Percentiles rank a stretch among this genome's conserved stretches.
Conservation (phyloP, 1,140 invertebrate genomes). For the Pseudomyrmex flavicornis region DNA sequence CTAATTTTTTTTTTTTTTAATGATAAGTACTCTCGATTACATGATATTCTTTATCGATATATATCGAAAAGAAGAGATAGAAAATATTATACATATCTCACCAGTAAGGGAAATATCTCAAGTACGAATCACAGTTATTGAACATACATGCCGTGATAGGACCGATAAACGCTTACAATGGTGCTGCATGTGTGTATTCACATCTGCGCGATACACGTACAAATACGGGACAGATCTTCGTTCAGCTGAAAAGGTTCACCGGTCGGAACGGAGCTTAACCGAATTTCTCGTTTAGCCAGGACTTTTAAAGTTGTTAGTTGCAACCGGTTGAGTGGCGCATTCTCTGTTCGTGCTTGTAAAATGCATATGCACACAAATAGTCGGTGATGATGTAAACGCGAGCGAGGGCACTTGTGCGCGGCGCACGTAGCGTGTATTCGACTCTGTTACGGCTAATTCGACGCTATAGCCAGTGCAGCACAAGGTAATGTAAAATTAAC, state of each 20-base stretch:
- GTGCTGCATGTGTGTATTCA: background rate
- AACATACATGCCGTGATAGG: background rate
- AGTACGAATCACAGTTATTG: conserved; percentile 5
- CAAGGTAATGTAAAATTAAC: conserved; percentile 61
- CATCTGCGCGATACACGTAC: conserved; percentile 1
- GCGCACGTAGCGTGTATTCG: conserved; percentile 39
- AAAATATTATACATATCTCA: no score
- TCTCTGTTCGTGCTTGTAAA: conserved; percentile 58
- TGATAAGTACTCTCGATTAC: no score
- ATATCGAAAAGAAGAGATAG: no score
- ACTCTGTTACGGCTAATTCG: conserved; percentile 58
- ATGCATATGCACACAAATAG: conserved; percentile 51
- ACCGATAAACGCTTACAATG: background rate
- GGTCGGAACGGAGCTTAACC: conserved; percentile 24
- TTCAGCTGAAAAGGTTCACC: conserved; percentile 34
- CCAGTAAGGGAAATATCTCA: background rate
- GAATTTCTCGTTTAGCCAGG: conserved; percentile 40
- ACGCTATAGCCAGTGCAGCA: conserved; percentile 29
- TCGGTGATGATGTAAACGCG: conserved; percentile 37
- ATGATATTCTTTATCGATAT: no score
- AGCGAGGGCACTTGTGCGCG: conserved; percentile 22
- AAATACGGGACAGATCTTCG: conserved; percentile 33
- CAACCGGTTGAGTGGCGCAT: conserved; percentile 60
- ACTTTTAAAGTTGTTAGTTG: conserved; percentile 70
- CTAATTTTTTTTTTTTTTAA: no score